Conservation (phyloP, 23 tunicate species). For the Trididemnum clinides region DNA sequence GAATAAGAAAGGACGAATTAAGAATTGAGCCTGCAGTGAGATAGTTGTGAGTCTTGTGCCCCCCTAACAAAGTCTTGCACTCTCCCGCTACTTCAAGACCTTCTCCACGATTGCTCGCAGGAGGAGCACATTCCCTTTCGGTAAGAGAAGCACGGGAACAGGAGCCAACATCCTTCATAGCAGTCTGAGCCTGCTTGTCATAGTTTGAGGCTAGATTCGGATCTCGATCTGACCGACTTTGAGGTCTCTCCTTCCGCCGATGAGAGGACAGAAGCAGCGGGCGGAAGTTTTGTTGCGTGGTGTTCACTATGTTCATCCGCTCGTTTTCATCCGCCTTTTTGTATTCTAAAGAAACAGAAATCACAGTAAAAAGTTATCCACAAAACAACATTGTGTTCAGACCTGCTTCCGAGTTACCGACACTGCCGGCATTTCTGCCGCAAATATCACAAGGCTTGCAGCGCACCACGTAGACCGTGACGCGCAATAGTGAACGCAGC, state of each 20-base stretch:
- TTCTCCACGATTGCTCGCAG: neutral
- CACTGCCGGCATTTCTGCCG: neutral
- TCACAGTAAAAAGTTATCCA: too few species aligned
- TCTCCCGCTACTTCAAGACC: neutral
- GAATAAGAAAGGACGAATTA: neutral
- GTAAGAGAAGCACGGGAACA: neutral
- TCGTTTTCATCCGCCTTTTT: constrained; percentile 28
- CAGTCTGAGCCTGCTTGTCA: neutral
- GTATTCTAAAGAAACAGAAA: constrained; percentile 15
- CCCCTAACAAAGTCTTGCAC: neutral
- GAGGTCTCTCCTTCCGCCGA: constrained; percentile 5
- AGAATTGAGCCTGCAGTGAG: constrained; percentile 32
- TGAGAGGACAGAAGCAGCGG: constrained; percentile 40
- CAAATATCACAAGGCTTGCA: neutral
- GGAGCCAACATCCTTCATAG: neutral
- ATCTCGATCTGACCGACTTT: neutral
- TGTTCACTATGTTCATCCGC: neutral
- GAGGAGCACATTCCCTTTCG: too few species aligned
- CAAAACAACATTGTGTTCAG: too few species aligned
- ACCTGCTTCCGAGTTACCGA: neutral
- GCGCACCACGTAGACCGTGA: neutral
- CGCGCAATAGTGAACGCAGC: neutral
- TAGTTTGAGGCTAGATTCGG: constrained; percentile 35
- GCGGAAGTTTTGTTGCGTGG: neutral
- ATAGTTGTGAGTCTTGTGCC: constrained; percentile 31